These are phyloP conservation scores for Ferrisia virgata DNA, from an alignment of 2,888 invertebrate species.

Conservation along the genomic window DNA sequence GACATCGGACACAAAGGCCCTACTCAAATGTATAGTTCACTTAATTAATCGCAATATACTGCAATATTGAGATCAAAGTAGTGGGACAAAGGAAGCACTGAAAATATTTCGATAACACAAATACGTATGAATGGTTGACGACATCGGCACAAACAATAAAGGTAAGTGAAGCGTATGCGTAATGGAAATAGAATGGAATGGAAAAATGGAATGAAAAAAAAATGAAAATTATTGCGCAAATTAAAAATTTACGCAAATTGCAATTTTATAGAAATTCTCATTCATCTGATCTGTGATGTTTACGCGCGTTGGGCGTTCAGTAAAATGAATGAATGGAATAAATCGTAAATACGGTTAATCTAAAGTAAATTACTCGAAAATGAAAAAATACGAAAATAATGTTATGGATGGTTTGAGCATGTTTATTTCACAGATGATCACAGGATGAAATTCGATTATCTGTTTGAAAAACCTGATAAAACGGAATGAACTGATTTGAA, in stretches of 20 bases:
- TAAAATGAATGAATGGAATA: no score
- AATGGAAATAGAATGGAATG: not conserved
- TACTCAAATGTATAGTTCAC: constrained; percentile 22
- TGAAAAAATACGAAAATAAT: no score
- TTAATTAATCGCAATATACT: constrained; percentile 9
- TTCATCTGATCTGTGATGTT: not conserved
- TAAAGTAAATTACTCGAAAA: no score
- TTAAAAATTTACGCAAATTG: not conserved
- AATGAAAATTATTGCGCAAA: no score
- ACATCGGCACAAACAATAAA: not conserved
- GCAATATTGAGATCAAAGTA: not conserved
- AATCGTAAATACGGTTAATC: no score
- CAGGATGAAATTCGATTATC: no score
- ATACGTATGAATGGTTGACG: constrained; percentile 20
- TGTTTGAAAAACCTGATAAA: no score
- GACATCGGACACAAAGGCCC: constrained; percentile 73
- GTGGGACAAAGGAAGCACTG: not conserved
- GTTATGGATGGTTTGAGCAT: no score
- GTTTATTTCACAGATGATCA: no score
- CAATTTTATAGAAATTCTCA: not conserved
- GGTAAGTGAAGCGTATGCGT: not conserved
- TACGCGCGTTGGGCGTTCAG: no score
- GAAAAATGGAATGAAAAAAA: not conserved
- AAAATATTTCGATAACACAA: constrained; percentile 3
- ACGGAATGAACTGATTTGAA: no score